Evolutionary conservation across 2,113 vertebrate species (phyloP).

Genomic region (Mesembrinibis cayennensis): DNA sequence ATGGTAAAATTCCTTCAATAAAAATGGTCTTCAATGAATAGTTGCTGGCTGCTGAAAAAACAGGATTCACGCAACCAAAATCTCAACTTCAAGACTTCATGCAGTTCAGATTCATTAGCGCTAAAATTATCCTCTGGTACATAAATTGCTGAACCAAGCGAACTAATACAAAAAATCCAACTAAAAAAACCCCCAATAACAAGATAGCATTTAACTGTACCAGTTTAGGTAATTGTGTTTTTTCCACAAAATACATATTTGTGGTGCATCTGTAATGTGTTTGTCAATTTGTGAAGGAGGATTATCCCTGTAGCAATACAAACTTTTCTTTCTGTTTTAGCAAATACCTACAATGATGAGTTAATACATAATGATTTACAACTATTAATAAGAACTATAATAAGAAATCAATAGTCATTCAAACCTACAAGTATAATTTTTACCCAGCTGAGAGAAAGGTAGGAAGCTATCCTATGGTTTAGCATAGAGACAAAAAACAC

Average conservation of each 20-base stretch:
- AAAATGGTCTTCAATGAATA: constrained; percentile 2
- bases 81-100: constrained; percentile 36
- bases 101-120: constrained; percentile 34
- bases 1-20: constrained; percentile 40
- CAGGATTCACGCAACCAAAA: background rate
- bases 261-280: constrained; percentile 42
- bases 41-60: constrained; percentile 18
- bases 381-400: constrained; percentile 70
- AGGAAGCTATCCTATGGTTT: constrained; percentile 2
- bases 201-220: constrained; percentile 2
- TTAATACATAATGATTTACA: constrained; percentile 44
- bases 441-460: background rate
- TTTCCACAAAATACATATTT: constrained; percentile 36
- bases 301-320: constrained; percentile 47
- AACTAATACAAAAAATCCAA: background rate
- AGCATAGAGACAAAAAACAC: constrained; percentile 47
- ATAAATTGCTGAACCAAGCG: constrained; percentile 19
- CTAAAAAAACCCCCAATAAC: background rate
- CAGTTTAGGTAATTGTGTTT: constrained; percentile 33
- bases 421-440: constrained; percentile 56
- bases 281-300: constrained; percentile 44
- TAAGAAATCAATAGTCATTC: constrained; percentile 63
- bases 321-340: constrained; percentile 34
- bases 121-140: constrained; percentile 26
- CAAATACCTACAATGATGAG: constrained; percentile 39